Base-by-base conservation (phyloP, 2,113 vertebrate genomes). In the Henicopernis longicauda region DNA sequence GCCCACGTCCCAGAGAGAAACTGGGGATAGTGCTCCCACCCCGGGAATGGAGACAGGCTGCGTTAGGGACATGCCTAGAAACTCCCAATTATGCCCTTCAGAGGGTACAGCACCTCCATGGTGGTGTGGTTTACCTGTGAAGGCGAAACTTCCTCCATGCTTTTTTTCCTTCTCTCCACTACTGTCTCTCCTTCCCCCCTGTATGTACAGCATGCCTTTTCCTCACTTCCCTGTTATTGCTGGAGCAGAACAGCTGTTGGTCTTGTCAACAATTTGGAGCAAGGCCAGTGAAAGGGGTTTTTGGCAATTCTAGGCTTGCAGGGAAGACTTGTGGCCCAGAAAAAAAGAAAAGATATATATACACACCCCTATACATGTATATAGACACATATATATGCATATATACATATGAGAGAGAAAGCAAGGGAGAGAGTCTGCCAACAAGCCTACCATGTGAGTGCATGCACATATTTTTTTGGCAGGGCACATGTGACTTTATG, bases 331-430 rank as follows among this genome's bases (percentile, higher is more conserved):
- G 40, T 85, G n/a, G 47, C 42, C 52, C 66, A 58, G 31, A 47
- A 82, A 90, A 90, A 88, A 73, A 23, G 20, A 40, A 23, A 21
- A n/a, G 2, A 32, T 4, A 61, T 13, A 77, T 2, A 76, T 1
- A 54, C 11, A 58, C 8, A 61, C 6, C 42, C 14, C 31, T 49
- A 59, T 31, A 7, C 25, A 18, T 45, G 32, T 70, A 19, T 32
- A 52, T 9, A 54, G 6, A 83, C 6, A 49, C 5, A 74, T 38
- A 66, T 47, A 44, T 84, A 86, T 78, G 13, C n/a, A 63, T 85
- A 54, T 62, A 84, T 86, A 44, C n/a, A 95, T 80, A 69, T 93
- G 76, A 83, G 94, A 95, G 66, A 89, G 67, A 94, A 89, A 72
- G 77, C 36, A 61, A 76, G 49, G 31, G 36, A 72, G 50, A 34